These are phyloP conservation scores for Oryctes rhinoceros DNA, from an alignment of 1,140 invertebrate species.

Conservation along the genomic window DNA sequence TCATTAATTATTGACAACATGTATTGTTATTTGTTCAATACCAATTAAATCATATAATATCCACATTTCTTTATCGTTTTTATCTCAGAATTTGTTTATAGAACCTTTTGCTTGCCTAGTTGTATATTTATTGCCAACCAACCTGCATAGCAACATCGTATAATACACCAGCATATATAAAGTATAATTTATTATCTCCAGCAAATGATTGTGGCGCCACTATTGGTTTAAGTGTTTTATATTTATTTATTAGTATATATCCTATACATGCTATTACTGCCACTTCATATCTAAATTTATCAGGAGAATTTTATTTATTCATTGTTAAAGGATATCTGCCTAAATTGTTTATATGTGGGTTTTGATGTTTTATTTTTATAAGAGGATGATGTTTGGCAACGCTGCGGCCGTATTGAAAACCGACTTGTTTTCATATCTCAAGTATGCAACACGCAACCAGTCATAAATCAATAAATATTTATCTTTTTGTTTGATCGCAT, in stretches of 20 bases:
- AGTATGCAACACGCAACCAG: neutral
- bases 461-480: conserved; percentile 29
- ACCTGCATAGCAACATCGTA: too few species aligned
- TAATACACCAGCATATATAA: neutral
- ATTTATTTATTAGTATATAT: neutral
- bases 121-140: too few species aligned
- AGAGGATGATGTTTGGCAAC: neutral
- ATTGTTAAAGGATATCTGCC: neutral
- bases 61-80: too few species aligned
- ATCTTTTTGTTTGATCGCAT: conserved; percentile 27
- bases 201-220: neutral
- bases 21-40: too few species aligned
- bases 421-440: neutral
- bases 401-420: neutral
- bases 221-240: neutral
- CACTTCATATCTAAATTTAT: conserved; percentile 4
- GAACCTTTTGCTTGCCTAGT: too few species aligned
- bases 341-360: neutral
- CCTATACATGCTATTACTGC: neutral
- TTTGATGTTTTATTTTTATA: too few species aligned
- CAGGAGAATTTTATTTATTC: conserved; percentile 21
- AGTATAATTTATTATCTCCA: neutral
- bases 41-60: too few species aligned
- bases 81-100: too few species aligned
- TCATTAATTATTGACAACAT: too few species aligned